These are phyloP conservation scores for Stenoptilia bipunctidactyla DNA, from an alignment of 2,888 invertebrate species.

Conservation along the genomic window DNA sequence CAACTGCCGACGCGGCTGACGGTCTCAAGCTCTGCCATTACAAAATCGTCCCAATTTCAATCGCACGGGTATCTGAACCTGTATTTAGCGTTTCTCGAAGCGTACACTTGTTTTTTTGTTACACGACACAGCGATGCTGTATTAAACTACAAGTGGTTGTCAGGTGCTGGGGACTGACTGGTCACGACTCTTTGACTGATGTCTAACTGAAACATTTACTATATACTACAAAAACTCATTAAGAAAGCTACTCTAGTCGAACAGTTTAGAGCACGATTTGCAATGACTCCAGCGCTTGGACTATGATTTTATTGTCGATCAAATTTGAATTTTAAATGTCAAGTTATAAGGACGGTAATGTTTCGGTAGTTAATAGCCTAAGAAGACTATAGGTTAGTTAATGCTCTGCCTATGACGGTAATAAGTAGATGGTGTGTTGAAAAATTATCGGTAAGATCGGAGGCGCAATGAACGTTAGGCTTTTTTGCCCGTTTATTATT, in stretches of 20 bases:
- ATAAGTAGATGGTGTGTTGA: slow-evolving; percentile 71
- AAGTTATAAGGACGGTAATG: too few relatives aligned
- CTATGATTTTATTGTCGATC: slow-evolving; percentile 3
- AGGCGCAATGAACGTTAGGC: slow-evolving; percentile 64
- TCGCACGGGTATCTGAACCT: background rate
- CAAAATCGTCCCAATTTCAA: background rate
- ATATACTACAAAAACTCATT: slow-evolving; percentile 18
- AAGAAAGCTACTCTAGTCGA: slow-evolving; percentile 22
- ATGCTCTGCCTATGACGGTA: slow-evolving; percentile 66
- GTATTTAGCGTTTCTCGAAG: background rate
- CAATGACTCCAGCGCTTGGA: background rate
- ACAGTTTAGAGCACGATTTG: background rate
- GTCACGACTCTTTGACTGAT: slow-evolving; percentile 69
- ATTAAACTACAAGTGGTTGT: slow-evolving; percentile 56
- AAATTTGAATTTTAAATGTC: slow-evolving; percentile 17
- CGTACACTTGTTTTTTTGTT: background rate
- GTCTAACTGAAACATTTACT: slow-evolving; percentile 47
- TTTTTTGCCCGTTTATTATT: slow-evolving; percentile 65
- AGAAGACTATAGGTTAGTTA: slow-evolving; percentile 52
- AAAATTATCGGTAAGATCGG: slow-evolving; percentile 69
- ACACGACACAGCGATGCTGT: slow-evolving; percentile 32
- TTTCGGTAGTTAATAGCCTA: too few relatives aligned
- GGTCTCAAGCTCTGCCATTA: background rate
- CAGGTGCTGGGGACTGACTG: slow-evolving; percentile 62
- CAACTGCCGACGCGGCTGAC: too few relatives aligned